Base-by-base conservation (phyloP, 2,888 invertebrate species). In the Yponomeuta plumbellus region DNA sequence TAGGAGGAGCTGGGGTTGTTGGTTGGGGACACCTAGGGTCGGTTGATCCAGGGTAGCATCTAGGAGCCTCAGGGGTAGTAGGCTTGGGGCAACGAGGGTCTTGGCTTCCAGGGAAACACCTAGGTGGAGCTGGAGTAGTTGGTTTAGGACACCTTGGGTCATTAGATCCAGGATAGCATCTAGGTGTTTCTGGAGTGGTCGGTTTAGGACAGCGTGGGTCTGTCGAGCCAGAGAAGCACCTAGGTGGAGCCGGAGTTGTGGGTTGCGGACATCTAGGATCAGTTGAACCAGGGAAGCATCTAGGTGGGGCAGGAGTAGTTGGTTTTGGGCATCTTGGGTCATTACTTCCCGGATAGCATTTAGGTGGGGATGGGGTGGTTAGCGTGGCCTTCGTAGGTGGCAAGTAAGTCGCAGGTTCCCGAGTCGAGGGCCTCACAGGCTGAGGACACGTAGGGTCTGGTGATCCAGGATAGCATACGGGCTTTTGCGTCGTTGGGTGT, bases 391-490 rank as follows among this genome's bases (percentile, higher is more conserved):
- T 61, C 75, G 79, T 26, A 66, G 77, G 71, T 52, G 80, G 74
- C 57, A 76, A 69, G 64, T 78, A 75, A 5, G 75, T 77, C 0
- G 76, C 77, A 17, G 77, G 77, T 52, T 72, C 74, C 13, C 75
- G 69, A 22, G 78, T 78, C 0, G 80, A 75, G 0, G 78, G 76
- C 17, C 73, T 71, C 6, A 80, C 67, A 34, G 79, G 75, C 71
- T 78, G 79, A 2, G 84, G 85, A 58, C 86, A 86, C 2, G 76
- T 74, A 0, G 83, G 82, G 71, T 89, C 76, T 10, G 76, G 71
- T 5, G 83, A 80, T 0, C 84, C 85, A 0, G 83, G 79, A 66
- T 74, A 72, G 65, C 76, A 73, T 10, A 67, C 70, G 0, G 75
- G 74, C 10, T 79, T 68, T 67, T 68, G 62, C 0, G 78, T 75